Base-by-base conservation (phyloP, 2,797 vertebrate species). In the Oceanodroma leucorhoa region DNA sequence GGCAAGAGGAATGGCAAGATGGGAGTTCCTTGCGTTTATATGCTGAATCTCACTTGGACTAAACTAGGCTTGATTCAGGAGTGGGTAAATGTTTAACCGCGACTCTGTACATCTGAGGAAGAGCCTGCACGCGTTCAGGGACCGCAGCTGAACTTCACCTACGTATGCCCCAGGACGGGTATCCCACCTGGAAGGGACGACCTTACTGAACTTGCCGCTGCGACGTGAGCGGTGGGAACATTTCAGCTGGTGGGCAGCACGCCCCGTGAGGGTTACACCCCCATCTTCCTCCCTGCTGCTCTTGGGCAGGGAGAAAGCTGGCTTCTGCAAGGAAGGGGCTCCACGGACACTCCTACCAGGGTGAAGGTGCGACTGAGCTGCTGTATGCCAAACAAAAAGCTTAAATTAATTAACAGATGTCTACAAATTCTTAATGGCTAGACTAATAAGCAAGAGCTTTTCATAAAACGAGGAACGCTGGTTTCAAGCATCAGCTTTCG, bases 151-250 rank as follows among this genome's bases (percentile, higher is more conserved):
- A 85, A 43, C 51, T 75, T 55, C 26, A 30, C 32, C 76, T 65
- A 53, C 41, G 29, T 70, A 5, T 12, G 55, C 8, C 38, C 40
- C 67, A 36, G 38, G 23, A 38, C 5, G n/a, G 22, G 43, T 34
- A 18, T 18, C 50, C 36, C 69, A 55, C 7, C 12, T 1, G 19
- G 54, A 79, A 75, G 40, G 36, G 48, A 66, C 1, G 6, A 38
- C 34, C 53, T 79, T 43, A 32, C 17, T 54, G 62, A 92, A 62
- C 30, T 10, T 19, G 27, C 51, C 64, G 67, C 55, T 45, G 30
- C 4, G 13, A 57, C 0, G 0, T 4, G 58, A 87, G 55, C 1
- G 3, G 36, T 27, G 21, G 43, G 50, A 71, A 32, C 0, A 26
- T 21, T 18, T n/a, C 5, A 29, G 50, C 11, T 38, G 45, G 34